phyloP scores from a whole-genome alignment of 2,797 vertebrate genomes.

The Sebastes goodei region DNA sequence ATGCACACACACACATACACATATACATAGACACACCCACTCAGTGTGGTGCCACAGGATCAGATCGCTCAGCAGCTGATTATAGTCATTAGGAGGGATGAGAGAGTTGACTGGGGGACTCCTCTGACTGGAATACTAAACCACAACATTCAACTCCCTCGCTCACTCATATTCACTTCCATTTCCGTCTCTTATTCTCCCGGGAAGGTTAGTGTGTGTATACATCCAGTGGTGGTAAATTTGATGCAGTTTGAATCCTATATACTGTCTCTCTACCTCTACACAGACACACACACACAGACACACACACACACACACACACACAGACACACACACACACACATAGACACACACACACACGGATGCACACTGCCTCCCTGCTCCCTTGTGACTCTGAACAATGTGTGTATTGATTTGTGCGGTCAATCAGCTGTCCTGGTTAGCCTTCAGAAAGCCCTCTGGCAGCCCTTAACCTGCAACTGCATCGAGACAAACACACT shows the following conservation, averaged over 20 bases:
- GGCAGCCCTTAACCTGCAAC: constrained; percentile 24
- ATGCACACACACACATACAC: background rate
- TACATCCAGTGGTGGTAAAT: background rate
- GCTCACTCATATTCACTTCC: background rate
- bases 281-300: background rate
- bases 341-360: background rate
- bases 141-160: constrained; percentile 26
- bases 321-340: too few species aligned
- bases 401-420: constrained; percentile 62
- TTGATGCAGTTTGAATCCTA: background rate
- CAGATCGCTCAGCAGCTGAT: constrained; percentile 48
- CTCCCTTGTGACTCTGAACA: constrained; percentile 59
- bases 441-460: constrained; percentile 40
- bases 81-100: constrained; percentile 58
- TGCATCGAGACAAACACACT: background rate
- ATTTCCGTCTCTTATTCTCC: background rate
- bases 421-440: constrained; percentile 49
- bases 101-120: constrained; percentile 28
- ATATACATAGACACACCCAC: constrained; percentile 11
- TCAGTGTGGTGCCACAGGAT: constrained; percentile 38
- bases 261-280: background rate
- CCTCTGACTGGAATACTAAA: constrained; percentile 45
- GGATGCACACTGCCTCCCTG: constrained; percentile 14
- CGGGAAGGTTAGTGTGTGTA: background rate
- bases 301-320: background rate